Conservation (phyloP, 1,140 invertebrate genomes). For the Zaprionus tsacasi region DNA sequence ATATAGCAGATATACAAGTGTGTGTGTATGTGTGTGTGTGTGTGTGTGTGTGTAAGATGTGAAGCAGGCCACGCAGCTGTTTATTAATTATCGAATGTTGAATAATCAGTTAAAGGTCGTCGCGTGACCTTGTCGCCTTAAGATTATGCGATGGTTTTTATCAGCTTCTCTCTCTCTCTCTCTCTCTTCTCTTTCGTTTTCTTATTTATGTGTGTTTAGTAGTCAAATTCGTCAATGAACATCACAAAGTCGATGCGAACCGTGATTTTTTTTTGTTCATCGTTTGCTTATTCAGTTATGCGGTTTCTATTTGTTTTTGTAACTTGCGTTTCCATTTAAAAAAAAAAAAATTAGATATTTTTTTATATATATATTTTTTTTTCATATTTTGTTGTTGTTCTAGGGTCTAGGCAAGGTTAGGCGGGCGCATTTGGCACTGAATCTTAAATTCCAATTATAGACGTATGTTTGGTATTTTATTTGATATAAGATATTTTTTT, state of each 20-base stretch:
- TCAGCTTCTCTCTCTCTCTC: constrained; percentile 14
- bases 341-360: not conserved
- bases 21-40: not conserved
- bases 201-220: constrained; percentile 9
- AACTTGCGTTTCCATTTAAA: constrained; percentile 13
- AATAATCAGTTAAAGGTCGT: constrained; percentile 34
- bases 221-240: constrained; percentile 34
- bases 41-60: not conserved
- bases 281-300: constrained; percentile 27
- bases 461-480: not conserved
- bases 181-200: not conserved
- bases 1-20: constrained; percentile 13
- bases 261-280: not conserved
- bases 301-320: constrained; percentile 8
- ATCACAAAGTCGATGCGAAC: constrained; percentile 12
- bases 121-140: constrained; percentile 22
- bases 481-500: not conserved
- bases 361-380: constrained; percentile 17
- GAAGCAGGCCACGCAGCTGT: constrained; percentile 5
- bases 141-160: constrained; percentile 21
- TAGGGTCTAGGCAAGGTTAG: constrained; percentile 22
- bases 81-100: constrained; percentile 23
- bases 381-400: constrained; percentile 14
- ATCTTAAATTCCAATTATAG: constrained; percentile 1
- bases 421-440: constrained; percentile 18